Conservation (phyloP, 1,140 invertebrate species). For the Lepidostoma basale region DNA sequence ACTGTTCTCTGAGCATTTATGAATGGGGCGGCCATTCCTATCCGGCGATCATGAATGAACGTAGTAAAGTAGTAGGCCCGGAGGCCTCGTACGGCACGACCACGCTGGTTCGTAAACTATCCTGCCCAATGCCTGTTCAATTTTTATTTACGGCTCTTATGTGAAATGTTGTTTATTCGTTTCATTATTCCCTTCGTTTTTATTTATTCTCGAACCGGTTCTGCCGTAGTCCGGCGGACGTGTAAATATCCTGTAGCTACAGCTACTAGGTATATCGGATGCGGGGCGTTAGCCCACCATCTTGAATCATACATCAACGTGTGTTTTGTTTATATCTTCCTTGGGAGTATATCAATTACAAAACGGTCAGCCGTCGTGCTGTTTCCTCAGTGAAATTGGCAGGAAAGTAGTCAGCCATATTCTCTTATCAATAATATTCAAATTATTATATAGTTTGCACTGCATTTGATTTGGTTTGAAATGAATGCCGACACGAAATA, state of each 20-base stretch:
- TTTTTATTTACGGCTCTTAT: constrained; percentile 29
- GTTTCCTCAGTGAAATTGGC: no score
- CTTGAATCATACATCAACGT: no score
- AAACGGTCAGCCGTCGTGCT: no score
- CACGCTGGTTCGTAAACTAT: constrained; percentile 22
- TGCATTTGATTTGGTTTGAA: no score
- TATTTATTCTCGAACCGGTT: constrained; percentile 14
- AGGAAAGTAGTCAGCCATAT: no score
- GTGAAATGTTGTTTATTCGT: constrained; percentile 24
- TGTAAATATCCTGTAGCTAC: constrained; percentile 14
- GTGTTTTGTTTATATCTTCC: no score
- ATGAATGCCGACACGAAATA: no score
- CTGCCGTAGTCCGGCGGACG: constrained; percentile 4
- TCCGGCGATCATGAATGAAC: constrained; percentile 32
- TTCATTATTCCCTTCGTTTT: constrained; percentile 10
- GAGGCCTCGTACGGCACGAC: constrained; percentile 15
- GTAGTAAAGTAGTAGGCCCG: constrained; percentile 34
- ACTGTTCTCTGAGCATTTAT: constrained; percentile 18
- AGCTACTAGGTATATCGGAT: not conserved
- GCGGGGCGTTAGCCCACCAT: no score
- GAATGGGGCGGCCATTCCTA: constrained; percentile 30
- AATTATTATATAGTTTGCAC: no score
- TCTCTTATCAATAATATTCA: no score
- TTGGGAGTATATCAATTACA: no score
- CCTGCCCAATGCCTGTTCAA: constrained; percentile 14